Conservation (phyloP, 2,113 vertebrate genomes). For the Equus quagga region DNA sequence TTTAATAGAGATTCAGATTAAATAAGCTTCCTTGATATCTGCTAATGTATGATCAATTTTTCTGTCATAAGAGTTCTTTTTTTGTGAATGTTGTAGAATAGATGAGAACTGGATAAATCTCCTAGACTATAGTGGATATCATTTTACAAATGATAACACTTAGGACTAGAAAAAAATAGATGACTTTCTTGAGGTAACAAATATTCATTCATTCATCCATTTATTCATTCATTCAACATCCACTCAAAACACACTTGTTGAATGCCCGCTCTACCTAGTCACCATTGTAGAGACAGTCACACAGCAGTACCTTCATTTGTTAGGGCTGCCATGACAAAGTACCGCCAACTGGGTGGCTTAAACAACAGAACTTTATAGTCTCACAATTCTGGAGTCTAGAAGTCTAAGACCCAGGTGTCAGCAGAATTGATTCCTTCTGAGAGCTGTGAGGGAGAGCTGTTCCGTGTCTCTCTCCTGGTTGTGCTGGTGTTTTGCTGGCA, state of each 20-base stretch:
- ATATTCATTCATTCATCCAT: constrained; percentile 41
- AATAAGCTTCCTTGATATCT: constrained; percentile 66
- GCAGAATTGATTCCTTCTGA: neutral
- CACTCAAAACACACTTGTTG: constrained; percentile 55
- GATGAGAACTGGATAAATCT: constrained; percentile 65
- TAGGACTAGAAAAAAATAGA: constrained; percentile 38
- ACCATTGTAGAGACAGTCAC: constrained; percentile 32
- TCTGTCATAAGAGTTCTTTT: constrained; percentile 54
- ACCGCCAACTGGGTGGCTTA: neutral
- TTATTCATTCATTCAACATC: constrained; percentile 56
- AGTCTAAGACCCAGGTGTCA: neutral
- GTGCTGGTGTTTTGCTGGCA: neutral
- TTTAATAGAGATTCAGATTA: constrained; percentile 70
- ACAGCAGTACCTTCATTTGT: neutral
- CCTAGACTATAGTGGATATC: constrained; percentile 22
- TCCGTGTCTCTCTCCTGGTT: neutral
- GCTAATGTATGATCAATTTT: constrained; percentile 68
- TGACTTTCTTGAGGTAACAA: constrained; percentile 53
- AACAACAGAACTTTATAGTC: neutral
- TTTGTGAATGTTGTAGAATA: constrained; percentile 58
- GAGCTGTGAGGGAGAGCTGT: neutral
- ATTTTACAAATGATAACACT: constrained; percentile 68
- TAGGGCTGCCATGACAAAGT: neutral
- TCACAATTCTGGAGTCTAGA: neutral
- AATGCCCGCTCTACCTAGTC: neutral